Base-by-base conservation (phyloP, 2,888 invertebrate species). In the Terebella lapidaria region DNA sequence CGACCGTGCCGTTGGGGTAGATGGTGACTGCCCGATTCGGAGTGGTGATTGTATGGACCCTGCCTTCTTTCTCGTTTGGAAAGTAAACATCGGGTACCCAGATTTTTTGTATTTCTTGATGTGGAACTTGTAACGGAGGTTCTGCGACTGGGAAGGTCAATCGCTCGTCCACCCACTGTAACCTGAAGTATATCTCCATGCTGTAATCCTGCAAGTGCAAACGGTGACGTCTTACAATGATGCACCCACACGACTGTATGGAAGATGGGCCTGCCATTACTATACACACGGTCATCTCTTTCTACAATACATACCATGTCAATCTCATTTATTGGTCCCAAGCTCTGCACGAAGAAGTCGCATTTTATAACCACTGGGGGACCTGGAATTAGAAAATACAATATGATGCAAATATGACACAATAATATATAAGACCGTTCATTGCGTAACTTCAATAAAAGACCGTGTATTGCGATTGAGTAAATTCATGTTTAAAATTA, bases 41-140 rank as follows among this genome's bases (percentile, higher is more conserved):
- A 22, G 52, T 27, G 20, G 57, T 59, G 30, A 67, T 58, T n/a
- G 56, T 54, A 46, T 67, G 67, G 27, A 56, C 54, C 3, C 29
- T 26, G 28, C 61, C 65, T 5, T 28, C 24, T 56, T 67, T 67
- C 56, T 63, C 63, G 56, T 67, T 67, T 22, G 65, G 63, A 42
- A 67, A 67, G 59, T 57, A 67, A n/a, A 67, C 28, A 45, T 67
- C 67, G 2, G 67, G 67, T 15, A 60, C 22, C 67, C 67, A 67
- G 56, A 67, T 26, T 3, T 55, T 42, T 25, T 57, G 54, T 42
- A 61, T 54, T 29, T 56, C 45, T 52, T 52, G 35, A 3, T 35
- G 46, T 2, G 49, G 60, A 2, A 60, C 24, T 2, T 42, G 51
- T 10, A 62, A 49, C 18, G 58, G 58, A 0, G 18, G 18, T 1